Evolutionary conservation across 2,797 vertebrate genomes (phyloP), one percentile per base, ranked within the genome.

Genomic region (Liasis olivaceus): DNA sequence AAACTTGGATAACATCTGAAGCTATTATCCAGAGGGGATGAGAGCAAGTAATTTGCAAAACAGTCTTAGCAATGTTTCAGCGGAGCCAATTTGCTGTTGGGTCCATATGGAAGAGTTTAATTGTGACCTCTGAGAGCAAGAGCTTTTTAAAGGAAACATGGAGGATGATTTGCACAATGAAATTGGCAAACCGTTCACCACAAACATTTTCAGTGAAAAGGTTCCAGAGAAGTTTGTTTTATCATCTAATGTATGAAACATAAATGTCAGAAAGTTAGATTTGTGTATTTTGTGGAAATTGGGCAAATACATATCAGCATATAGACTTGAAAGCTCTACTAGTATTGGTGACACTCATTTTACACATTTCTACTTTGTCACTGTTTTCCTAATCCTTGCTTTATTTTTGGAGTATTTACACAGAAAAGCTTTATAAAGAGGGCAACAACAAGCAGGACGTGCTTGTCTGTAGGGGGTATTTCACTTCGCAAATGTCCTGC

Each of bases 131-230:
- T 28, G 24, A 87, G 63, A 90, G 72, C 84, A 93, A 94, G 47
- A 69, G 72, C 88, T 60, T 58, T 95, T 85, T 94, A 93, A 92
- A 92, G 85, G 87, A 87, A 96, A 94, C 42, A 56, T 94, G 91
- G 87, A 85, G 87, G 86, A 88, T 4, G 59, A 90, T 92, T 94
- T 90, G 36, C 91, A 95, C 87, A 66, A 88, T 66, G 94, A 95
- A 95, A 94, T 86, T 94, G 51, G 8, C 89, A 59, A 47, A 47
- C 87, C 60, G 36, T 81, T 36, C 62, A 87, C 59, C 54, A n/a
- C 22, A 56, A 81, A 51, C 77, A 88, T 28, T 72, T 88, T 31
- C 42, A 62, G 56, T 60, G 62, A 22, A 81, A 92, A 92, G 22
- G 12, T 63, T 62, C 47, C 72, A 31, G 36, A 77, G 6, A 54